These are phyloP conservation scores for Camptogramma bilineatum DNA, from an alignment of 2,888 invertebrate species.

Conservation along the genomic window DNA sequence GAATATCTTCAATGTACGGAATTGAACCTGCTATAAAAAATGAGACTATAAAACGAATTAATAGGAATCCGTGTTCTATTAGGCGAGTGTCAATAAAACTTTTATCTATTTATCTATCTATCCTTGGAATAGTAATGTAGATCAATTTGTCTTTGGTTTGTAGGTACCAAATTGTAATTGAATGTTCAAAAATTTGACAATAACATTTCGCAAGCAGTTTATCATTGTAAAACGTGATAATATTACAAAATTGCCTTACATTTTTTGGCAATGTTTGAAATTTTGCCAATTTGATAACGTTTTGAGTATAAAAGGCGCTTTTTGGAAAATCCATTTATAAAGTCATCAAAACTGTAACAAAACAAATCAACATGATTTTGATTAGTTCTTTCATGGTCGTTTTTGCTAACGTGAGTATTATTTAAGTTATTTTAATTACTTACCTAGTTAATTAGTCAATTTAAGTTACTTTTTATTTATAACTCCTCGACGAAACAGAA, in stretches of 20 bases:
- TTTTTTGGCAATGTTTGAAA: constrained; percentile 32
- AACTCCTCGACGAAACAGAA: no score
- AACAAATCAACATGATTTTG: not conserved
- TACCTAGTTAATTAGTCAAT: no score
- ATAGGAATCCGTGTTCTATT: no score
- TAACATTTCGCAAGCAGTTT: not conserved
- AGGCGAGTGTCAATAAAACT: no score
- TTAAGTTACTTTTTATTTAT: no score
- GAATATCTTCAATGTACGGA: no score
- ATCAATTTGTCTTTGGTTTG: not conserved
- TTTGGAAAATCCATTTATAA: not conserved
- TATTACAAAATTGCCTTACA: constrained; percentile 14
- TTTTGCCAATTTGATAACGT: constrained; percentile 27
- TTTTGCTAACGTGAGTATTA: constrained; percentile 33
- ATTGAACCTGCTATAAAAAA: no score
- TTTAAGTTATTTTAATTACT: constrained; percentile 12
- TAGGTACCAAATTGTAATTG: no score
- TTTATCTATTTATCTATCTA: no score
- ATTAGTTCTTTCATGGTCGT: constrained; percentile 6
- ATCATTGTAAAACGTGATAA: constrained; percentile 28
- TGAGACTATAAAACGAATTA: no score
- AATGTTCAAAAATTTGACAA: not conserved
- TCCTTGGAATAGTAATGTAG: no score
- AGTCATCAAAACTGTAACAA: constrained; percentile 1
- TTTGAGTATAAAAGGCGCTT: constrained; percentile 19